Evolutionary conservation across 1,140 invertebrate species (phyloP), one percentile per base, ranked within the genome.

Genomic region (Pseudomyrmex dendroicus): DNA sequence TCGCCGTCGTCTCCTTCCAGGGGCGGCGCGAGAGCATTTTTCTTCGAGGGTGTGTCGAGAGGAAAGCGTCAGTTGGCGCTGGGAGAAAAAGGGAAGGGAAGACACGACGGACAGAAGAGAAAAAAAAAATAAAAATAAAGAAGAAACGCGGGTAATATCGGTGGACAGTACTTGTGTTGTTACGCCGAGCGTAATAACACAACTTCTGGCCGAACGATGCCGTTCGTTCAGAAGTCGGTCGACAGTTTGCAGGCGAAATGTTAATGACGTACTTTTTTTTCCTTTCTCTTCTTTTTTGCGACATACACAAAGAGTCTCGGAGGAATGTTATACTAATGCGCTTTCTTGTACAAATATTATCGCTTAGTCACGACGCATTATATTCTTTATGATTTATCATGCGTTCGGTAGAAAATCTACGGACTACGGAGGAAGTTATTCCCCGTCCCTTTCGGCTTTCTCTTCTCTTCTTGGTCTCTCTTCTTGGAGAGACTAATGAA

Each of bases 201-300:
- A 90, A 92, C 88, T 93, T 87, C 92, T 93, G 35, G 92, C 91
- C 93, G 92, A 93, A 93, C 91, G 89, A 93, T 92, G 89, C 87
- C 88, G 92, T 93, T 92, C 85, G 84, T 93, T 93, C 92, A 92
- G 84, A 86, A 88, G 86, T 83, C 82, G 46, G 61, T 78, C 25
- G 76, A 86, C 84, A 88, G 90, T 90, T 93, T 90, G 89, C 84
- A 67, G 64, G n/a, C 59, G 62, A 90, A 88, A 91, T 91, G 89
- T 90, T 88, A 88, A 85, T 86, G 80, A 88, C 68, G 54, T 54
- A 20, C 59, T 35, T 35, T 7, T 35, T 35, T 35, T 35, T 35
- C 0, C 35, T 35, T 35, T 35, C 35, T 35, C 35, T 48, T 70
- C 44, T 84, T 12, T 2, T 50, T 17, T 50, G 46, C 20, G 48